Conservation (phyloP, 2,797 vertebrate genomes). For the Clamator glandarius region DNA sequence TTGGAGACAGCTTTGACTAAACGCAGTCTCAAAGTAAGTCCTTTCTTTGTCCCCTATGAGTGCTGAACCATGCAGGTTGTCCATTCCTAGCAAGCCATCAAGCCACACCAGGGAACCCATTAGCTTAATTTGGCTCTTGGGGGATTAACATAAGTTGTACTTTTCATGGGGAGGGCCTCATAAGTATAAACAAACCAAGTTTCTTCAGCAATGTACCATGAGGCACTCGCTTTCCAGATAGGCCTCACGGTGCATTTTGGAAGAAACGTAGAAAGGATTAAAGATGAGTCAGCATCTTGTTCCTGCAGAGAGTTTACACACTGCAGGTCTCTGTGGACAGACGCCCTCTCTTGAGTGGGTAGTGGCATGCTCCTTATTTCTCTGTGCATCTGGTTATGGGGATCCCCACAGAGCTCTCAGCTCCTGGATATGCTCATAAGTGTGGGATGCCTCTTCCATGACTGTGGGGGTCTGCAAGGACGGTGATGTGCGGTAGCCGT, state of each 20-base stretch:
- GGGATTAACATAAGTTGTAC: not conserved
- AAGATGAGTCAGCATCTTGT: not conserved
- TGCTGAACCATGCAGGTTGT: not conserved
- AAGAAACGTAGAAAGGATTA: not conserved
- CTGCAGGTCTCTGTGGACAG: rapidly evolving
- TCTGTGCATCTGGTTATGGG: not conserved
- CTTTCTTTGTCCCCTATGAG: not conserved
- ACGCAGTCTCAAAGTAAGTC: not conserved
- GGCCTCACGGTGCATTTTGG: not conserved
- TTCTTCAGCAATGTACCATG: not conserved
- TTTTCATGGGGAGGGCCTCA: not conserved
- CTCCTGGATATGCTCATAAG: not conserved
- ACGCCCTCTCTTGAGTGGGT: not conserved
- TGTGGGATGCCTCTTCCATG: rapidly evolving
- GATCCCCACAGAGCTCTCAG: not conserved
- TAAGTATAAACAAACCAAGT: not conserved
- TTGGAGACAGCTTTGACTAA: not conserved
- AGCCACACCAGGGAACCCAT: not conserved
- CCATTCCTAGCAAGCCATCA: not conserved
- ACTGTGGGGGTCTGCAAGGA: not conserved
- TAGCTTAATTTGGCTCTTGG: not conserved
- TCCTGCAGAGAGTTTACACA: not conserved
- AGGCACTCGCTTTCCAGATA: not conserved
- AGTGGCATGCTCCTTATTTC: rapidly evolving
- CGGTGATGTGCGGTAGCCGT: not conserved